Evolutionary conservation across 1,140 invertebrate species (phyloP), one percentile per base, ranked within the genome.

Genomic region (Palaemon carinicauda): DNA sequence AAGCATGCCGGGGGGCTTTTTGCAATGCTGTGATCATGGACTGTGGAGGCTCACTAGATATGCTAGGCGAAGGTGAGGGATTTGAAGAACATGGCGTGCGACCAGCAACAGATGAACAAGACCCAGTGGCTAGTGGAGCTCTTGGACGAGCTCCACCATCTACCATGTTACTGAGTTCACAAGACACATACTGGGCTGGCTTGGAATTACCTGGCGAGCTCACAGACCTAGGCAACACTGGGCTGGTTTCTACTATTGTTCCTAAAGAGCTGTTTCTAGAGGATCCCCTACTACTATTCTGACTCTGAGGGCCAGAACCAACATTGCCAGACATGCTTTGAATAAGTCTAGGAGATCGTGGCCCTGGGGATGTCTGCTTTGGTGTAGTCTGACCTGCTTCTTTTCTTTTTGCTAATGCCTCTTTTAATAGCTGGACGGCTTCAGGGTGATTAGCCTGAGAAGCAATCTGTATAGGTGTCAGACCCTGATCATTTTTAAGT

Each of bases 401-500:
- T 71, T 79, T 80, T 54, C 77, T 80, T 21, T 86, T 86, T 50
- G 84, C 54, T 69, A 80, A 33, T 17, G 84, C 84, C 41, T 86
- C 84, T 54, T 86, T 86, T 65, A 86, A 31, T 54, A 86, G 77
- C 65, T 86, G 84, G 77, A 86, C 84, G 77, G 84, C 84, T 73
- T 86, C 84, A 54, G 78, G 78, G 65, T 86, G 84, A 29, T 78
- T 77, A 74, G 83, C 81, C 83, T 87, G 87, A 56, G 74, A 77
- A 75, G 90, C 90, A 31, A 90, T 78, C 77, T 91, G 82, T 31
- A 85, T 89, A 7, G 95, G 92, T 1, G 94, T 95, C 4, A 94
- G 91, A 2, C 95, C 95, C 74, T 95, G 95, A 89, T 94, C 93
- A 92, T 96, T 96, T 89, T 93, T 93, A 31, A 95, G 91, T 75